Conservation (phyloP, 2,888 invertebrate species). For the Sthenelais limicola region DNA sequence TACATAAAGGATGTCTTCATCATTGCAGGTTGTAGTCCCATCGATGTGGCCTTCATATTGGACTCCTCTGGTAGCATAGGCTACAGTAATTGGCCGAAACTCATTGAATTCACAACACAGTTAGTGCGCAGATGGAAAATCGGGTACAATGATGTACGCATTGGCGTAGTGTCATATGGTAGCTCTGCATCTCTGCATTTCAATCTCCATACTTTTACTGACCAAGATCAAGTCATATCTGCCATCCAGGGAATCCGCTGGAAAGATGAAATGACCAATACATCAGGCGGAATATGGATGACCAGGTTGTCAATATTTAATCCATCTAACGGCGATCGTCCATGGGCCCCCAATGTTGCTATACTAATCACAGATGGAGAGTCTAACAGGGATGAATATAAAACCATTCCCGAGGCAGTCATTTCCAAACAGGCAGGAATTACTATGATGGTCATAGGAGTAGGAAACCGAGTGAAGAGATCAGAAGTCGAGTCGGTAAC, state of each 20-base stretch:
- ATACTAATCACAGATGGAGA: conserved; percentile 33
- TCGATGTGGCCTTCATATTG: conserved; percentile 40
- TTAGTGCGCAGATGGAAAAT: neutral
- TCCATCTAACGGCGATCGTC: conserved; percentile 22
- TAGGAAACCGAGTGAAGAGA: neutral
- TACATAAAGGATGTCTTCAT: too few species aligned
- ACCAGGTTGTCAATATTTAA: neutral
- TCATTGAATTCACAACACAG: conserved; percentile 17
- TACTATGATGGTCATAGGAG: conserved; percentile 11
- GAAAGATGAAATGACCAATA: conserved; percentile 33
- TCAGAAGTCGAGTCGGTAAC: conserved; percentile 12
- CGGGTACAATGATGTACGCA: neutral
- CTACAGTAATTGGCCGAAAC: conserved; percentile 39
- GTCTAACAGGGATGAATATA: conserved; percentile 13
- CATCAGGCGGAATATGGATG: conserved; percentile 22
- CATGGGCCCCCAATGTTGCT: conserved; percentile 17
- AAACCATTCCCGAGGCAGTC: conserved; percentile 28
- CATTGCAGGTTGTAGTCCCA: conserved; percentile 12
- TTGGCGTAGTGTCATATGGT: conserved; percentile 36
- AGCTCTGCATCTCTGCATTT: conserved; percentile 40
- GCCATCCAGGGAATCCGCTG: conserved; percentile 18
- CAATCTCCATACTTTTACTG: conserved; percentile 34
- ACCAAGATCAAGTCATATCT: neutral
- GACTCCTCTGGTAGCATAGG: conserved; percentile 49
- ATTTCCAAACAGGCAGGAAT: neutral